Base-by-base conservation (phyloP, 1,140 invertebrate genomes). In the Drosophila miranda region DNA sequence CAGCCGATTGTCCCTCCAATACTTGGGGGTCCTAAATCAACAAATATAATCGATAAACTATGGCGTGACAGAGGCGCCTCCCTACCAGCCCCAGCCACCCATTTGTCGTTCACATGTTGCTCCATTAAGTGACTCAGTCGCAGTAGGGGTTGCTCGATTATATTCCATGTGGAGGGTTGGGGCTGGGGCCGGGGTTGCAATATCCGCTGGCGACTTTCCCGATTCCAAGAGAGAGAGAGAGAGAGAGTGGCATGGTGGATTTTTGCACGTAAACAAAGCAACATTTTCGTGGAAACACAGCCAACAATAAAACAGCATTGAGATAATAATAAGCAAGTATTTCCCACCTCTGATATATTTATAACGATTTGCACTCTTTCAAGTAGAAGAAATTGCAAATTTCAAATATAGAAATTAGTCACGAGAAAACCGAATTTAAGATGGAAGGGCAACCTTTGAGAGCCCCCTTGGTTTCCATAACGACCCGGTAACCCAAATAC, bases 41-140 rank as follows among this genome's bases (percentile, higher is more conserved):
- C 81, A 69, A 73, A 81, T 74, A 87, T 86, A 84, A 84, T 84
- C 81, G 58, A 84, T 84, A 64, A 69, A 73, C 60, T 60, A 28
- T 84, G 74, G 81, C 73, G 81, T 81, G 77, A 81, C 77, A 75
- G 38, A 63, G 50, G 54, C 66, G 62, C 66, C 52, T 61, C 56
- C 43, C 11, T 54, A 51, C 59, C 43, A 30, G 28, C 50, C 28
- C 63, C 28, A 19, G 3, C 54, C 46, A 21, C 51, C 53, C 44
- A 38, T 7, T 56, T 53, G 41, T 42, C 16, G 46, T 68, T 43
- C 57, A 74, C 62, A 79, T 73, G 51, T 75, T 75, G 70, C 70
- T 54, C 52, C 57, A 75, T 55, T 70, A 72, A 79, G 67, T 77
- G 80, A 86, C 52, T 84, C 80, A 84, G 57, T 30, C 58, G 56